Evolutionary conservation across 2,888 invertebrate species (phyloP), one percentile per base, ranked within the genome.

Genomic region (Clusia tigrina): DNA sequence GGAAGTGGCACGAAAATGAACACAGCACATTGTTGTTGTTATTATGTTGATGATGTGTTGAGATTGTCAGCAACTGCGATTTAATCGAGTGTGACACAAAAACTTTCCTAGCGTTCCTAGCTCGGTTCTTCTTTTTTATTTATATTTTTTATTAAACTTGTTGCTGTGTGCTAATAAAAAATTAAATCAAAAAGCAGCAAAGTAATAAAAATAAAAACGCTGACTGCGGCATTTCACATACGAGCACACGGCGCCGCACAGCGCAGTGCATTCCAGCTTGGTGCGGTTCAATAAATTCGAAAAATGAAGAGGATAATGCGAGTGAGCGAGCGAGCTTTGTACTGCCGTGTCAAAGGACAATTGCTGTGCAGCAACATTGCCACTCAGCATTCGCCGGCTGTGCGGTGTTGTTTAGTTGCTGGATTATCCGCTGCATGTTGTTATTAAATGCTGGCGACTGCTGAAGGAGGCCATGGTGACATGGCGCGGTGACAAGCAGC

Each of bases 221-320:
- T 60, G 23, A 17, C 32, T 48, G 38, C 17, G 38, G 54, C 54
- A 54, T 15, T 26, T 10, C 26, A 15, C 1, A 18, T 32, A 15
- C n/a, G 23, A n/a, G 9, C 18, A 37, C 24, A 18, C 52, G 9
- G 52, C 52, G 5, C 23, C 3, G 52, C 52, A 6, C 52, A 20
- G 22, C 52, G 12, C n/a, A 3, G 52, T n/a, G 5, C 17, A 18
- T 6, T 6, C n/a, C 48, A 48, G 48, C 75, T 74, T 74, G 71
- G 69, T 72, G 69, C 74, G 77, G 78, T 74, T 78, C 76, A 77
- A 78, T 77, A 77, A 78, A 74, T 78, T 73, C 67, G 70, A 72
- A 48, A 18, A 48, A 48, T 6, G 22, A 48, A 20, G 48, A 55
- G 59, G 38, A 61, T 56, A 55, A 59, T 58, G 58, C 56, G 24